Evolutionary conservation across 2,888 invertebrate species (phyloP), one percentile per base, ranked within the genome.

Genomic region (Protodeltote pygarga): DNA sequence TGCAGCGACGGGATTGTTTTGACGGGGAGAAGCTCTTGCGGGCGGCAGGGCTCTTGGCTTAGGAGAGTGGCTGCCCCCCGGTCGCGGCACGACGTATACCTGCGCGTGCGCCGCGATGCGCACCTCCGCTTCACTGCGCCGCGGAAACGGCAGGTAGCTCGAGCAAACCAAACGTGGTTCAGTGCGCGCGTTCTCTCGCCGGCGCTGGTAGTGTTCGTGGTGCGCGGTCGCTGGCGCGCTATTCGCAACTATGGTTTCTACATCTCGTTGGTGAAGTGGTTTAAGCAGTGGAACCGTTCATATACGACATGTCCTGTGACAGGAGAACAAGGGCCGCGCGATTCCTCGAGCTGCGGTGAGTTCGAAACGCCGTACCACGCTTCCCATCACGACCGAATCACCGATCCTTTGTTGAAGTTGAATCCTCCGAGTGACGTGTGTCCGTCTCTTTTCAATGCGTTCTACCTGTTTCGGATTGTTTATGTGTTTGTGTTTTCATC

Each of bases 281-380:
- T 79, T 79, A 79, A 79, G 64, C 75, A 84, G 86, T 87, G 87
- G 72, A 81, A 64, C 71, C 65, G 68, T 81, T 79, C 59, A 81
- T 81, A 76, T 65, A 83, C 89, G 89, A 87, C 76, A 92, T 92
- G 91, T 92, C 91, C 87, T 90, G 90, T 85, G 91, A 91, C 77
- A 88, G 90, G 85, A 89, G 89, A 90, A 89, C 87, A 77, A 91
- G 89, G 79, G 82, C 86, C 77, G 88, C 87, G 77, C 91, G 92
- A 74, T 89, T 85, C 85, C 91, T 91, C 83, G 92, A 91, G 79
- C 87, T 92, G 85, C 91, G 92, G 92, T 92, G 90, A 92, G 92
- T 91, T 84, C 77, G 74, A 75, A 76, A 75, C 78, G 71, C 72
- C 72, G 68, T 70, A 77, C 79, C 75, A 77, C 68, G 86, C 83